phyloP scores from a whole-genome alignment of 1,140 invertebrate species.

The Hormaphis cornu region DNA sequence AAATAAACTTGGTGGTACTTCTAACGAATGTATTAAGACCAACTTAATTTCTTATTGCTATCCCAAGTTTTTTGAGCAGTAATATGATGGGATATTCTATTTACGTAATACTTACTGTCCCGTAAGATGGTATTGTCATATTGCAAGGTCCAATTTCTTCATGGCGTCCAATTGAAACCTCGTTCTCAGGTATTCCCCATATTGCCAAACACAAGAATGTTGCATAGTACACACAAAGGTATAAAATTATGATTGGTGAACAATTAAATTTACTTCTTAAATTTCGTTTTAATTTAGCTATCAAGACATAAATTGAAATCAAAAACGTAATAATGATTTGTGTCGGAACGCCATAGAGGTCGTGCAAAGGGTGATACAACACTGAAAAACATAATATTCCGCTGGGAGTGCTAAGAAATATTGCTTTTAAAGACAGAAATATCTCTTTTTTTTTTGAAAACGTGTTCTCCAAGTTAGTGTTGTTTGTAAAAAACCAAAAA shows the following conservation, averaged over 20 bases:
- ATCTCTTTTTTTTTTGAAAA: slow-evolving; percentile 45
- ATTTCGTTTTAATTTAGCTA: background rate
- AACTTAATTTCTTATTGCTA: too few relatives aligned
- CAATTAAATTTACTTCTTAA: background rate
- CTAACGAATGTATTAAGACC: too few relatives aligned
- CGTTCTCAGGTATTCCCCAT: slow-evolving; percentile 56
- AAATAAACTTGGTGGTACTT: too few relatives aligned
- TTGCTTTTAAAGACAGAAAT: slow-evolving; percentile 44
- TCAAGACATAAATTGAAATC: background rate
- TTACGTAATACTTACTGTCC: slow-evolving; percentile 48
- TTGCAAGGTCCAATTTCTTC: slow-evolving; percentile 67
- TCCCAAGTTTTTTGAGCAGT: too few relatives aligned
- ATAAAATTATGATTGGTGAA: slow-evolving; percentile 30
- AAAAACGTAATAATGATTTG: background rate
- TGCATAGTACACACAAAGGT: slow-evolving; percentile 47
- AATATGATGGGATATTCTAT: too few relatives aligned
- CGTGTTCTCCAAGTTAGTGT: slow-evolving; percentile 34
- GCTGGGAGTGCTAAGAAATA: slow-evolving; percentile 57
- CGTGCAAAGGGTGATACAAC: slow-evolving; percentile 66
- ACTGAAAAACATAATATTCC: slow-evolving; percentile 60
- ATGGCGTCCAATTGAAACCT: too few relatives aligned
- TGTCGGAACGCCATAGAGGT: slow-evolving; percentile 43
- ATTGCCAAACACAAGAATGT: slow-evolving; percentile 48
- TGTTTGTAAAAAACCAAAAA: slow-evolving; percentile 55
- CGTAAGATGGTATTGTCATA: slow-evolving; percentile 53